Percentiles rank a stretch among this genome's conserved stretches.
phyloP scores from a whole-genome alignment of 1,140 invertebrate species.

The Helicoverpa zea region DNA sequence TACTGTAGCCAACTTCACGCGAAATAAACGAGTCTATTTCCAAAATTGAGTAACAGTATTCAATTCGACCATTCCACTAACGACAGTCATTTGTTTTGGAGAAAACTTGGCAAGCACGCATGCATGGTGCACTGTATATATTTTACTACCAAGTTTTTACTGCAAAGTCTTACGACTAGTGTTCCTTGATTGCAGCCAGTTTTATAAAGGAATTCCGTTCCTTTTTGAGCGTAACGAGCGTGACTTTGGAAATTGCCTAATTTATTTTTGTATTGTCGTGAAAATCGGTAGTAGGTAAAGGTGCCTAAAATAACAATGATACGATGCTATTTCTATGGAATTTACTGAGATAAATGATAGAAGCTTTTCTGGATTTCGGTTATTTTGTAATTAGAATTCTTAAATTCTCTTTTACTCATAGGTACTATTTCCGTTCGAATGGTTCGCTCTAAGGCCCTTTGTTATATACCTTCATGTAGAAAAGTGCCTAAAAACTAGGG shows the following conservation, averaged over 20 bases:
- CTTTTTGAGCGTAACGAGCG: not conserved
- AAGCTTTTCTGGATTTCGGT: no score
- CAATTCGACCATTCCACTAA: not conserved
- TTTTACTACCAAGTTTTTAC: conserved; percentile 7
- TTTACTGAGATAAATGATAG: no score
- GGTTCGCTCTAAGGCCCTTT: no score
- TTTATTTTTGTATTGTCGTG: not conserved
- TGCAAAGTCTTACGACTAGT: not conserved
- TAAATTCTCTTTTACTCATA: no score
- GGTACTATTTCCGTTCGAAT: no score
- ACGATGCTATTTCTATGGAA: no score
- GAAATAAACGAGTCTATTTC: not conserved
- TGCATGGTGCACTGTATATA: not conserved
- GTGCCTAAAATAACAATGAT: no score
- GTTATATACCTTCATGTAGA: no score
- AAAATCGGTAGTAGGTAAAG: not conserved
- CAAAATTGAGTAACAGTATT: not conserved
- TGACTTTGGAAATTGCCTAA: not conserved
- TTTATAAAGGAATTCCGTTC: not conserved
- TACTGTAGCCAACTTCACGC: no score
- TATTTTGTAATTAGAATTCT: no score
- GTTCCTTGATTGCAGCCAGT: not conserved
- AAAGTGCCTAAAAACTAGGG: no score
- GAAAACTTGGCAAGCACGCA: conserved; percentile 9
- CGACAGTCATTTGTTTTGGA: conserved; percentile 1